These are phyloP conservation scores for Ephestia elutella DNA, from an alignment of 1,140 invertebrate species.

Conservation along the genomic window DNA sequence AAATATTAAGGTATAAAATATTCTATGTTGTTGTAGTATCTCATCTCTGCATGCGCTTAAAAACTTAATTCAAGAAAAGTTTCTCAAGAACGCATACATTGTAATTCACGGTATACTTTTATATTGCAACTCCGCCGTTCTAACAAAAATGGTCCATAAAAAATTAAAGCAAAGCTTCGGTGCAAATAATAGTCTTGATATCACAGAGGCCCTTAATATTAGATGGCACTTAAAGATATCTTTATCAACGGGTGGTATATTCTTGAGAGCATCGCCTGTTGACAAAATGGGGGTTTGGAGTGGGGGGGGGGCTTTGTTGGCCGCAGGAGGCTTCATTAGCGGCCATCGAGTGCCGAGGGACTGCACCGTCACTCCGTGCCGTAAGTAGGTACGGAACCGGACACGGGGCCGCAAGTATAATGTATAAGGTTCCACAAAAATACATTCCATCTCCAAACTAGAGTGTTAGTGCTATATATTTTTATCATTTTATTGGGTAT, in stretches of 20 bases:
- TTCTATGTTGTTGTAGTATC: too few species aligned
- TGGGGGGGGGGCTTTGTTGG: slow-evolving; percentile 25
- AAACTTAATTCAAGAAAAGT: too few species aligned
- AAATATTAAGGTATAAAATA: too few species aligned
- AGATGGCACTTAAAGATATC: slow-evolving; percentile 13
- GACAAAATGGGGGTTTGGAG: slow-evolving; percentile 16
- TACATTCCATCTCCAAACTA: slow-evolving; percentile 7
- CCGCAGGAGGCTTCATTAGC: slow-evolving; percentile 52
- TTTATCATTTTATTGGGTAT: background rate
- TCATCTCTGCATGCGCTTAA: too few species aligned
- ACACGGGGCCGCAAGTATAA: slow-evolving; percentile 22
- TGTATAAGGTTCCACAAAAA: slow-evolving; percentile 15
- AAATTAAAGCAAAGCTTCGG: background rate
- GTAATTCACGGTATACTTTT: too few species aligned
- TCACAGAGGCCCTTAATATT: slow-evolving; percentile 9
- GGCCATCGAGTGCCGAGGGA: slow-evolving; percentile 29
- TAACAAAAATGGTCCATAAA: background rate
- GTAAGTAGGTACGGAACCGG: slow-evolving; percentile 18
- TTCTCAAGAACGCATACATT: too few species aligned
- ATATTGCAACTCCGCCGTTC: too few species aligned
- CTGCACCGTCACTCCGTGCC: slow-evolving; percentile 30
- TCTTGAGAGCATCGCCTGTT: slow-evolving; percentile 26
- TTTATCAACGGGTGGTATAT: slow-evolving; percentile 13
- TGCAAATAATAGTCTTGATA: background rate
- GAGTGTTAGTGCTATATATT: slow-evolving; percentile 1